phyloP scores from a whole-genome alignment of 2,888 invertebrate genomes.

The Chloroclystis v-ata region DNA sequence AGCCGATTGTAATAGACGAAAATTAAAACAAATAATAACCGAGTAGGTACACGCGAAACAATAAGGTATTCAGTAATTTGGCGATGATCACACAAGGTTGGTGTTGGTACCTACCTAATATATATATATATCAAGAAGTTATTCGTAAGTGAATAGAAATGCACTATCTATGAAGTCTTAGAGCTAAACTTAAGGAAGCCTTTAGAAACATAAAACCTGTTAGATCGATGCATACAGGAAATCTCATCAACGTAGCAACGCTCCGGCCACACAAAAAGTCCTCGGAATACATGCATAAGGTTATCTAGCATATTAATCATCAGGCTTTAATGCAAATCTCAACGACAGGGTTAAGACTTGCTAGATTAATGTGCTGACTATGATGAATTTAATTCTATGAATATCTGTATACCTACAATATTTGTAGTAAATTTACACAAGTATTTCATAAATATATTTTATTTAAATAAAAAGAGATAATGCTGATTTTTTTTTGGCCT shows the following conservation, averaged over 20 bases:
- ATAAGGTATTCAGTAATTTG: conserved; percentile 20
- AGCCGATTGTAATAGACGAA: conserved; percentile 13
- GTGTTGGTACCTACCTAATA: conserved; percentile 3
- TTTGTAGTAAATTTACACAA: too few relatives aligned
- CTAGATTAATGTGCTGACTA: too few relatives aligned
- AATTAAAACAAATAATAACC: not conserved
- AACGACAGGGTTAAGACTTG: not conserved
- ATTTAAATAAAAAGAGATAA: too few relatives aligned
- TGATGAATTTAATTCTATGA: not conserved
- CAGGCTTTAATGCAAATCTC: conserved; percentile 13
- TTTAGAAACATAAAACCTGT: conserved; percentile 7
- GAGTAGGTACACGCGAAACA: conserved; percentile 1
- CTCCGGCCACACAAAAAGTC: conserved; percentile 21
- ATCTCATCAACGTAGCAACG: conserved; percentile 16
- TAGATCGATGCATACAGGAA: conserved; percentile 23
- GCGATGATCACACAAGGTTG: not conserved
- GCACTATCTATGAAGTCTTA: too few relatives aligned
- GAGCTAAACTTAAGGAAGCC: not conserved
- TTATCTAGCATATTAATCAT: conserved; percentile 23
- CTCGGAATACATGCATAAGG: conserved; percentile 17
- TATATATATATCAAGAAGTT: too few relatives aligned
- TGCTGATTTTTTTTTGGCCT: too few relatives aligned
- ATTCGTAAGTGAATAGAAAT: not conserved
- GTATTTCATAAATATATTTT: too few relatives aligned
- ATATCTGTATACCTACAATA: too few relatives aligned